A percentile compares a stretch with the other conserved stretches of the same genome.
These are phyloP conservation scores for Halcyon malimbica DNA, from an alignment of 2,113 vertebrate genomes.

Conservation along the genomic window DNA sequence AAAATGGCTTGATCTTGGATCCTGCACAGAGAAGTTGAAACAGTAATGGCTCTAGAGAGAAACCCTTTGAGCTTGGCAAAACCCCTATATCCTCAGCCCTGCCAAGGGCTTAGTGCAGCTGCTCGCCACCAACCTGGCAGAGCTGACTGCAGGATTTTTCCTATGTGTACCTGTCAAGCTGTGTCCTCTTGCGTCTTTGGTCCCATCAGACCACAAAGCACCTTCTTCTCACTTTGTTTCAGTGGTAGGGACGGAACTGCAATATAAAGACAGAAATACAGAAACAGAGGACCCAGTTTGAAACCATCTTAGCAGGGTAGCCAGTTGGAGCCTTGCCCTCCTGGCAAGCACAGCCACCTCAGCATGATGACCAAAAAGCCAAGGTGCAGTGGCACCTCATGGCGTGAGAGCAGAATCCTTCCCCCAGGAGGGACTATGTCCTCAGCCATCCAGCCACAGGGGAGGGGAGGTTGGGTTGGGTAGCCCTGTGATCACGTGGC, in stretches of 20 bases:
- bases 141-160: not conserved
- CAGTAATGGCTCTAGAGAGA: not conserved
- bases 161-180: not conserved
- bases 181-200: not conserved
- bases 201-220: not conserved
- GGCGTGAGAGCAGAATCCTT: not conserved
- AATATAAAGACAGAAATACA: not conserved
- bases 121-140: not conserved
- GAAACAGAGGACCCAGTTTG: not conserved
- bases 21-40: not conserved
- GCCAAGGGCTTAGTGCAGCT: not conserved
- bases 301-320: not conserved
- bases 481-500: not conserved
- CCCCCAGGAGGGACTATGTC: not conserved
- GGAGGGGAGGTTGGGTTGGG: accelerated
- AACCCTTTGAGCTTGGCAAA: not conserved
- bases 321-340: not conserved
- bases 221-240: not conserved
- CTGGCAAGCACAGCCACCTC: not conserved
- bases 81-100: not conserved
- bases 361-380: accelerated
- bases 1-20: not conserved
- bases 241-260: not conserved
- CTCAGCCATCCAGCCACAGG: not conserved
- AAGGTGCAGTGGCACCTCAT: not conserved